Percentiles rank a stretch among this genome's conserved stretches.
Evolutionary conservation across 2,888 invertebrate genomes (phyloP).

Genomic region (Melangyna quadrimaculata): DNA sequence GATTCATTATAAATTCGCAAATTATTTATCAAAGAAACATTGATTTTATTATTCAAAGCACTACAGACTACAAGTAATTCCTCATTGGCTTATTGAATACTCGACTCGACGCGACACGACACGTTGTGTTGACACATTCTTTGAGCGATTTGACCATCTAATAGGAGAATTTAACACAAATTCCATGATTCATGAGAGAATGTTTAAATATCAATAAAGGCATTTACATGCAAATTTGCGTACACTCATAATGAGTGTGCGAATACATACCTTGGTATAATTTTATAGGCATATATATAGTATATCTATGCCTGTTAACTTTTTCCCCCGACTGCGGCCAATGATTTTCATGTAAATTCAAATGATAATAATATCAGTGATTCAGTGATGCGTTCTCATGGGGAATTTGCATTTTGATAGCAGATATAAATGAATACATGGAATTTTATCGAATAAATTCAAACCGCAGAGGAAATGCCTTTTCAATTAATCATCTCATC

Average conservation of each 20-base stretch:
- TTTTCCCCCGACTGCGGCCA: not conserved
- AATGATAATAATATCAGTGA: slow-evolving; percentile 24
- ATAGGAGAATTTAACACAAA: slow-evolving; percentile 46
- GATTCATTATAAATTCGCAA: slow-evolving; percentile 26
- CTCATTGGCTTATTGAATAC: not conserved
- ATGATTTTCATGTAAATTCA: slow-evolving; percentile 39
- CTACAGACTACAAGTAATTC: not conserved
- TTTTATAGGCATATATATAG: not conserved
- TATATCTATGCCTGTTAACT: too few relatives aligned
- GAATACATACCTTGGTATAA: not conserved
- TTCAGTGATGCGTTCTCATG: not conserved
- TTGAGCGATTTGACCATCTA: slow-evolving; percentile 35
- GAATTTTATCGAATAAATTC: not conserved
- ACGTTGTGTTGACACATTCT: slow-evolving; percentile 19
- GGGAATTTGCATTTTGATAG: slow-evolving; percentile 49
- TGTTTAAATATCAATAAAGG: not conserved
- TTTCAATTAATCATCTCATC: slow-evolving; percentile 40
- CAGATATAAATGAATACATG: not conserved
- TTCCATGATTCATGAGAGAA: slow-evolving; percentile 33
- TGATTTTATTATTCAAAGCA: slow-evolving; percentile 40
- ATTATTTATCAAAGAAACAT: slow-evolving; percentile 12
- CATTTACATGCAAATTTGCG: not conserved
- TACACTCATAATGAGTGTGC: not conserved
- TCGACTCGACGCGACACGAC: not conserved
- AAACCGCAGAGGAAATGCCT: slow-evolving; percentile 1